Percentiles rank a stretch among this genome's conserved stretches.
These are phyloP conservation scores for Drosophila funebris DNA, from an alignment of 1,140 invertebrate genomes.

Conservation along the genomic window DNA sequence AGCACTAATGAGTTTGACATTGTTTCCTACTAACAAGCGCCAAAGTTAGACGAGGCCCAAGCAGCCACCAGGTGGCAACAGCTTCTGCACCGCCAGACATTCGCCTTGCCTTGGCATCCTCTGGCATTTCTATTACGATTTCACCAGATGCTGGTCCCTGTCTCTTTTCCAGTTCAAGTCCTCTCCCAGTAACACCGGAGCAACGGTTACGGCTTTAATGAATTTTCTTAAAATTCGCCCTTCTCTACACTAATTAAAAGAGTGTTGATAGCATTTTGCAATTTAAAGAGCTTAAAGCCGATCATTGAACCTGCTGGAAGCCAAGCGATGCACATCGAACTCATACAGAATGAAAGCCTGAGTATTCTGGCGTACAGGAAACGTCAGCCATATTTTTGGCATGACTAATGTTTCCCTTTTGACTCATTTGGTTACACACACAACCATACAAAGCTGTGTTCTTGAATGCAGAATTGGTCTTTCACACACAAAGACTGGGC, in stretches of 20 bases:
- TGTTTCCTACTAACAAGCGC: conserved; percentile 79
- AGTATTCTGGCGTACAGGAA: conserved; percentile 14
- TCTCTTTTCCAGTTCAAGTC: neutral
- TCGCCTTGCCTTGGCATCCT: conserved; percentile 67
- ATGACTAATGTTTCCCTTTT: conserved; percentile 81
- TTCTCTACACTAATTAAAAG: conserved; percentile 69
- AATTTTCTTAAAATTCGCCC: conserved; percentile 61
- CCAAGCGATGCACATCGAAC: neutral
- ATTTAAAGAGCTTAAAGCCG: conserved; percentile 50
- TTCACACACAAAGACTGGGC: conserved; percentile 18
- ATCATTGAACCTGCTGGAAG: conserved; percentile 9
- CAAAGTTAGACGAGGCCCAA: conserved; percentile 57
- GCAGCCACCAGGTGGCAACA: conserved; percentile 46
- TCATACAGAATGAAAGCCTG: neutral
- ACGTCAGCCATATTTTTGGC: conserved; percentile 33
- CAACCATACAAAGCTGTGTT: conserved; percentile 7
- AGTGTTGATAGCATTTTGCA: conserved; percentile 66
- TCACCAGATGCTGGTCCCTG: conserved; percentile 36
- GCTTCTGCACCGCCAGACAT: conserved; percentile 67
- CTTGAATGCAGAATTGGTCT: conserved; percentile 24
- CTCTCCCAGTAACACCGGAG: neutral
- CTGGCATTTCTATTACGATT: conserved; percentile 76
- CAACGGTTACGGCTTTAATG: conserved; percentile 41
- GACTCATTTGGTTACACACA: conserved; percentile 73
- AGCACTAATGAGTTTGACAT: conserved; percentile 82